These are phyloP conservation scores for Thera obeliscata DNA, from an alignment of 2,888 invertebrate genomes.

Conservation along the genomic window DNA sequence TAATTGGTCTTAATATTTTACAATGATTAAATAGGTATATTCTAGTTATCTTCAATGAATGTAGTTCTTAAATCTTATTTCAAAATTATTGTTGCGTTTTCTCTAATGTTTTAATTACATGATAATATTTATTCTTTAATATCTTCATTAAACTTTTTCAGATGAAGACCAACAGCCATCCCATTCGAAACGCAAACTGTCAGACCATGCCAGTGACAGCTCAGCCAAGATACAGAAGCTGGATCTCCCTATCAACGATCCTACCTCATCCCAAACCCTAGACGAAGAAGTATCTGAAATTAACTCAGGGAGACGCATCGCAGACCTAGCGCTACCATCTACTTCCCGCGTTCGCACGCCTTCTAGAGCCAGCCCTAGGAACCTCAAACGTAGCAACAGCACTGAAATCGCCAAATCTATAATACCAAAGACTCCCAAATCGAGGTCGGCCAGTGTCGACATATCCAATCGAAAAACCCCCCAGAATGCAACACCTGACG, in stretches of 20 bases:
- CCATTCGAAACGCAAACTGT: slow-evolving; percentile 68
- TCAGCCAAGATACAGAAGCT: slow-evolving; percentile 71
- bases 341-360: slow-evolving; percentile 66
- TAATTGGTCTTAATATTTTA: too few relatives aligned
- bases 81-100: neutral
- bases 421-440: slow-evolving; percentile 70
- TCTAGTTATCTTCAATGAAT: too few relatives aligned
- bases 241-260: slow-evolving; percentile 52
- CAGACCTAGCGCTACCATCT: slow-evolving; percentile 59
- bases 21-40: too few relatives aligned
- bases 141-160: slow-evolving; percentile 37
- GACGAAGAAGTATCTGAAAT: slow-evolving; percentile 74
- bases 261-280: slow-evolving; percentile 61
- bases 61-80: neutral
- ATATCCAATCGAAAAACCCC: slow-evolving; percentile 64
- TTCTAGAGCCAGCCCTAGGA: slow-evolving; percentile 67
- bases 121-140: neutral
- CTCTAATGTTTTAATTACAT: too few relatives aligned
- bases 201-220: slow-evolving; percentile 57
- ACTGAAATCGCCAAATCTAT: slow-evolving; percentile 62
- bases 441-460: slow-evolving; percentile 71
- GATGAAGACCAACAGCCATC: slow-evolving; percentile 50
- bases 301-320: slow-evolving; percentile 58
- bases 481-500: slow-evolving; percentile 47
- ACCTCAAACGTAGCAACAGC: slow-evolving; percentile 72